Percentiles rank a stretch among this genome's conserved stretches.
Conservation (phyloP, 2,797 vertebrate species). For the Euthynnus affinis region DNA sequence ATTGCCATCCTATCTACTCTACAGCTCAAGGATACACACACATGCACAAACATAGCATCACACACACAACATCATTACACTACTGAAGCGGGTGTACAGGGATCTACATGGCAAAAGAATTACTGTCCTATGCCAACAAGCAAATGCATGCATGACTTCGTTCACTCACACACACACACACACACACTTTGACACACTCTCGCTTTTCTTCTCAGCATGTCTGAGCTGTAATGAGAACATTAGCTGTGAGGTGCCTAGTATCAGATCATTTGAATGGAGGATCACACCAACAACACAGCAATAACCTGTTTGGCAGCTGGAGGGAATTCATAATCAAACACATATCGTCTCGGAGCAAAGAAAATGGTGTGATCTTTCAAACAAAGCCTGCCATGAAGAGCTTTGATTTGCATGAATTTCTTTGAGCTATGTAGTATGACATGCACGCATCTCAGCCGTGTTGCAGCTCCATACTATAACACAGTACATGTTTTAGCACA, state of each 20-base stretch:
- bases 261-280: conserved; percentile 44
- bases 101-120: conserved; percentile 24
- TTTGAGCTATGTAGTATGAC: background rate
- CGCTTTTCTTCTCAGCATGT: conserved; percentile 42
- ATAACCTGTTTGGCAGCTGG: conserved; percentile 45
- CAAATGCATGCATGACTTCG: conserved; percentile 8
- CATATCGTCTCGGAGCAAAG: background rate
- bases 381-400: conserved; percentile 5
- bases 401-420: conserved; percentile 19
- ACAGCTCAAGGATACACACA: conserved; percentile 2
- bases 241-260: conserved; percentile 32
- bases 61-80: background rate
- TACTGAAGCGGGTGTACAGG: background rate
- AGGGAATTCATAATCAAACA: conserved; percentile 41
- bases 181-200: conserved; percentile 8
- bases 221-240: conserved; percentile 62
- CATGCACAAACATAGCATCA: conserved; percentile 4
- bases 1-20: conserved; percentile 13
- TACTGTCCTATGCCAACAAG: background rate
- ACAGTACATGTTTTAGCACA: background rate
- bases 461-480: background rate
- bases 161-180: background rate
- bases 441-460: background rate
- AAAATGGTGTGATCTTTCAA: conserved; percentile 24
- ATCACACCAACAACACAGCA: conserved; percentile 42